phyloP scores from a whole-genome alignment of 2,888 invertebrate genomes.

The Meta bourneti region DNA sequence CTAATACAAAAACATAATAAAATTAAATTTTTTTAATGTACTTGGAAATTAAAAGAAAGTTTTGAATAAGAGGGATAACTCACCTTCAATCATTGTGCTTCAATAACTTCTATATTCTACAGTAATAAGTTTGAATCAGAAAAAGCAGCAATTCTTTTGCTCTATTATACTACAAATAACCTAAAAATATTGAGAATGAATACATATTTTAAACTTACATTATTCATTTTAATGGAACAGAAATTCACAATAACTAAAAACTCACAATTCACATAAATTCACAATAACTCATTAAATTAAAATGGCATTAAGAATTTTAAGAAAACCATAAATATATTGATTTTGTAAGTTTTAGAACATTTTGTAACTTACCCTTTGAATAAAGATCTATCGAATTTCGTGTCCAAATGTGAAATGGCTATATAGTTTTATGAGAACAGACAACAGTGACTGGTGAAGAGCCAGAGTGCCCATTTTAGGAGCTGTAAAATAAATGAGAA shows the following conservation, averaged over 20 bases:
- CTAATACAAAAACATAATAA: too few relatives aligned
- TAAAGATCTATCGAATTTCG: conserved; percentile 7
- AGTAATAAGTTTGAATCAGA: conserved; percentile 5
- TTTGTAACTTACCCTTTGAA: conserved; percentile 11
- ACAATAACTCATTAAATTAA: too few relatives aligned
- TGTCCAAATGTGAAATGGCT: conserved; percentile 51
- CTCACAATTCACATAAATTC: too few relatives aligned
- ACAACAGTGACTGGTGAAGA: not conserved
- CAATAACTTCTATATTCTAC: not conserved
- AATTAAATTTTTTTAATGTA: too few relatives aligned
- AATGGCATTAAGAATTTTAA: too few relatives aligned
- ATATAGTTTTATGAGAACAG: conserved; percentile 39
- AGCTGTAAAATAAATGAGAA: not conserved
- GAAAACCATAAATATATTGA: too few relatives aligned
- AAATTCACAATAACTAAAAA: not conserved
- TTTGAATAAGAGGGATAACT: not conserved
- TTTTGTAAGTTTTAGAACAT: too few relatives aligned
- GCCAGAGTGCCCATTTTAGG: conserved; percentile 12
- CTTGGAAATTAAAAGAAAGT: too few relatives aligned
- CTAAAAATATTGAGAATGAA: not conserved
- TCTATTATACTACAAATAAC: not conserved
- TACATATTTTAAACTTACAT: not conserved
- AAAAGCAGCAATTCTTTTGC: not conserved
- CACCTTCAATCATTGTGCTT: conserved; percentile 63
- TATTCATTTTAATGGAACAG: not conserved